Evolutionary conservation across 2,888 invertebrate genomes (phyloP).

Genomic region (Pilophorus perplexus): DNA sequence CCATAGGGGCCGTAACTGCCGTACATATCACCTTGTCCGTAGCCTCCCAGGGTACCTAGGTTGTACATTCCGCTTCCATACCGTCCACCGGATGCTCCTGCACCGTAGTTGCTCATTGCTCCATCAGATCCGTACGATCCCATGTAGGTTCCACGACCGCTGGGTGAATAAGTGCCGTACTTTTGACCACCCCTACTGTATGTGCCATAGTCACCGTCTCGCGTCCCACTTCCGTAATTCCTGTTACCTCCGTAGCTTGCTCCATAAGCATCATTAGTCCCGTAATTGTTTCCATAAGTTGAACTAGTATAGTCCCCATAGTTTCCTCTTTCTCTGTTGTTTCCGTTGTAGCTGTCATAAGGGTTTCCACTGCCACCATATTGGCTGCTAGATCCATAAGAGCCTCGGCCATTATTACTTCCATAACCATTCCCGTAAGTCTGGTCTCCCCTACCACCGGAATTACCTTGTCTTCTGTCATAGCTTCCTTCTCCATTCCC

Average conservation of each 20-base stretch:
- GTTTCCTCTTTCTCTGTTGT: not conserved
- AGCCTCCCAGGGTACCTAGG: not conserved
- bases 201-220: not conserved
- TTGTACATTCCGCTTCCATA: not conserved
- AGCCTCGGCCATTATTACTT: not conserved
- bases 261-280: constrained; percentile 15
- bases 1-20: not conserved
- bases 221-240: not conserved
- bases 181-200: not conserved
- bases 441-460: not conserved
- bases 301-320: not conserved
- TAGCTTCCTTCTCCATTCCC: not conserved
- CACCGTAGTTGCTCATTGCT: not conserved
- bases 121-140: no score
- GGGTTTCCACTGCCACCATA: not conserved
- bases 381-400: constrained; percentile 5
- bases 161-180: no score
- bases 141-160: no score
- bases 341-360: not conserved
- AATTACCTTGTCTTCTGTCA: constrained; percentile 1
- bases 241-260: not conserved
- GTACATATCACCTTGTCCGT: not conserved
- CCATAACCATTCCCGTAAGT: not conserved
- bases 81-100: not conserved
- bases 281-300: constrained; percentile 4